Evolutionary conservation across 2,888 invertebrate genomes (phyloP), one percentile per base, ranked within the genome.

Genomic region (Thereva unica): DNA sequence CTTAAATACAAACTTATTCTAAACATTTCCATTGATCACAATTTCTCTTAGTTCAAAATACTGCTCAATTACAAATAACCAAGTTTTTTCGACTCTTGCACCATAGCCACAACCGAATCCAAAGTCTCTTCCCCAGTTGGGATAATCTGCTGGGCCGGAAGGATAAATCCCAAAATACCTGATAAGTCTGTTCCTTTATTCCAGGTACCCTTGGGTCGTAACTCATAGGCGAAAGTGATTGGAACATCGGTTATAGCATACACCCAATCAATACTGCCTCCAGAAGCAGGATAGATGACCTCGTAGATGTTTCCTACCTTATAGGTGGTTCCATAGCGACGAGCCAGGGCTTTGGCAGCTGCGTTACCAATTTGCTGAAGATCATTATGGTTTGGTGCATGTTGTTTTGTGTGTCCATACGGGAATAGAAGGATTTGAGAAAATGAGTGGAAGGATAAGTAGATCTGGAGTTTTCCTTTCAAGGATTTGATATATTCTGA

Each of bases 401-500:
- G 84, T 0, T 81, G 78, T 0, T 77, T 77, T 0, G 86, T 85
- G 72, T 89, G 85, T 0, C 91, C 91, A 76, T 88, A 91, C 0
- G 92, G 91, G 64, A 89, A 78, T 53, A 92, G 78, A 52, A 92
- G 78, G 53, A 88, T 80, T 75, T 93, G 91, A 0, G 89, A 87
- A 74, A 85, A 91, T 0, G 92, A 89, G 77, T 93, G 93, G 76
- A 92, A 86, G 0, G 88, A 85, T 4, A 93, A 75, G 75, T 91
- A 93, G 42, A 87, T 79, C 41, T 84, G 83, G n/a, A 89, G 80
- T 55, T 83, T 78, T 8, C 80, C 77, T 41, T 82, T 79, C 52
- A 88, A 74, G 0, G 83, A 78, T 0, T 73, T 74, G 45, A 90
- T 83, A 74, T 82, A 90, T 0, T 83, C 71, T 0, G 88, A 83